Evolutionary conservation across 2,797 vertebrate genomes (phyloP).

Genomic region (Neosalanx taihuensis): DNA sequence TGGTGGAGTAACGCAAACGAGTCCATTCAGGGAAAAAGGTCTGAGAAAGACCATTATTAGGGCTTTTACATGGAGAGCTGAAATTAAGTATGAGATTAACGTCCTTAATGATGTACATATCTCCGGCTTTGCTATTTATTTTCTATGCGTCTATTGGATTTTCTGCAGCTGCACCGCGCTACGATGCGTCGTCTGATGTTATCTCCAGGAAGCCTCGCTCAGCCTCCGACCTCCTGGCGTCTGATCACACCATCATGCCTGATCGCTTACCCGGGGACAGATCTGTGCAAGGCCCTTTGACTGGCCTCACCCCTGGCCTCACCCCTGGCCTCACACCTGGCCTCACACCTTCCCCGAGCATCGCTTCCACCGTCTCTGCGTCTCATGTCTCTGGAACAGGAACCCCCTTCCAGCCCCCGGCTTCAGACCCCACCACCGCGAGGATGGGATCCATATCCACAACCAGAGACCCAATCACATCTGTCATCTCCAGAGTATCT

Average conservation of each 20-base stretch:
- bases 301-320: conserved; percentile 36
- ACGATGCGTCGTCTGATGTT: conserved; percentile 64
- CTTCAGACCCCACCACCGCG: conserved; percentile 44
- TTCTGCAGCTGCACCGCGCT: conserved; percentile 68
- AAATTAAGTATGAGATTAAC: conserved; percentile 66
- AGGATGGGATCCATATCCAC: conserved; percentile 27
- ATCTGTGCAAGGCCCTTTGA: conserved; percentile 44
- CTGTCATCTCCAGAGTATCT: conserved; percentile 33
- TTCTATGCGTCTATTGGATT: conserved; percentile 64
- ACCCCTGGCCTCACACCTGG: conserved; percentile 3
- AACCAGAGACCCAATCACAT: conserved; percentile 30
- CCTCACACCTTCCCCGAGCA: conserved; percentile 48
- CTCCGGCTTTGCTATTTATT: conserved; percentile 61
- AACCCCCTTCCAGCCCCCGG: conserved; percentile 45
- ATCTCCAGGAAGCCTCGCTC: conserved; percentile 60
- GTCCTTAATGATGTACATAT: conserved; percentile 75
- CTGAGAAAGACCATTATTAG: conserved; percentile 63
- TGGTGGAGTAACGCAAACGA: conserved; percentile 59
- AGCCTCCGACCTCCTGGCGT: conserved; percentile 59
- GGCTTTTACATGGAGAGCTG: conserved; percentile 76
- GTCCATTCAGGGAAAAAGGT: conserved; percentile 65
- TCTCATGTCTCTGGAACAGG: conserved; percentile 29
- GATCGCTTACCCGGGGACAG: conserved; percentile 43
- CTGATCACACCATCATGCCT: conserved; percentile 48
- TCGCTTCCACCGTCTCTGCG: conserved; percentile 36